Evolutionary conservation across 2,888 invertebrate genomes (phyloP).

Genomic region (Phyto melanocephala): DNA sequence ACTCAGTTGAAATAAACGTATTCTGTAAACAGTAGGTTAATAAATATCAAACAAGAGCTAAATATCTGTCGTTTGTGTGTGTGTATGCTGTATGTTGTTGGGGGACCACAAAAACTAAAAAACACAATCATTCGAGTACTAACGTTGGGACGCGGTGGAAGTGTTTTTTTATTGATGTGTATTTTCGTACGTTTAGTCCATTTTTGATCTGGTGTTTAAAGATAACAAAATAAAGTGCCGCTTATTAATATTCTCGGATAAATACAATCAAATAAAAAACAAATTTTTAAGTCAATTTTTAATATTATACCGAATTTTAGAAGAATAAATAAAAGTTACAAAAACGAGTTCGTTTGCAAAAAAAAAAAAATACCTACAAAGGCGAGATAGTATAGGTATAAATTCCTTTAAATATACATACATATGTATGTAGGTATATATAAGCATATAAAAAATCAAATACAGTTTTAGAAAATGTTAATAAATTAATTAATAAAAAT

Average conservation of each 20-base stretch:
- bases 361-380: neutral
- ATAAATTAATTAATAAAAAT: neutral
- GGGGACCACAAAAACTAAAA: slow-evolving; percentile 50
- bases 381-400: neutral
- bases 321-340: neutral
- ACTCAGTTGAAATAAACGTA: too few relatives aligned
- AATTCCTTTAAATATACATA: neutral
- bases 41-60: slow-evolving; percentile 27
- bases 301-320: neutral
- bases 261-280: neutral
- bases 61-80: neutral
- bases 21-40: too few relatives aligned
- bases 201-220: slow-evolving; percentile 23
- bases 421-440: too few relatives aligned
- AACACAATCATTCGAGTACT: slow-evolving; percentile 71
- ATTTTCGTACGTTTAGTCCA: slow-evolving; percentile 29
- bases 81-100: slow-evolving; percentile 9
- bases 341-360: neutral
- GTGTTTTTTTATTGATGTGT: slow-evolving; percentile 56
- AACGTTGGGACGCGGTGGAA: slow-evolving; percentile 70
- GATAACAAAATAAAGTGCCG: neutral
- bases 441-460: too few relatives aligned
- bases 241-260: neutral
- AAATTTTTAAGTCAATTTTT: too few relatives aligned
- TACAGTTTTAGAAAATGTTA: too few relatives aligned